phyloP scores from a whole-genome alignment of 2,113 vertebrate species.

The Chlamydotis undulata region DNA sequence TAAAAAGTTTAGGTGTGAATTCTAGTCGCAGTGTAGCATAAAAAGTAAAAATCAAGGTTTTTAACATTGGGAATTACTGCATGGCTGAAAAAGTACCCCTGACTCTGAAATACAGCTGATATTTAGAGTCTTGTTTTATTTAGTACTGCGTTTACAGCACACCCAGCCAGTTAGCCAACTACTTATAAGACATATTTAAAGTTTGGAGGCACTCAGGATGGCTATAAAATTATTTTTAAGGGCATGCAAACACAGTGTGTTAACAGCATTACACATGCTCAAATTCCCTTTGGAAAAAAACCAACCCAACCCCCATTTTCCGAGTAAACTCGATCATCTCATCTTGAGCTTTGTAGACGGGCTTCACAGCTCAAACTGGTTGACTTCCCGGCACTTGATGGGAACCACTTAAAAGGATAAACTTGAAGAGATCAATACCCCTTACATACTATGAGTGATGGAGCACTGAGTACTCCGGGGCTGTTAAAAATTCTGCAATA shows the following conservation, averaged over 20 bases:
- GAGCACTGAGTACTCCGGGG: constrained; percentile 17
- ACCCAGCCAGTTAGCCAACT: constrained; percentile 72
- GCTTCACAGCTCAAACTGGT: constrained; percentile 44
- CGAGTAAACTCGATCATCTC: constrained; percentile 27
- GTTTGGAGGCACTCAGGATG: constrained; percentile 60
- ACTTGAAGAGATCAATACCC: constrained; percentile 69
- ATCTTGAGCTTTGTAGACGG: constrained; percentile 58
- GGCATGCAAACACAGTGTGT: constrained; percentile 47
- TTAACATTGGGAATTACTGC: constrained; percentile 55
- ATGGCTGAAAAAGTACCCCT: constrained; percentile 45
- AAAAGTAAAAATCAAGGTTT: constrained; percentile 43
- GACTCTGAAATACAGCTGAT: constrained; percentile 63
- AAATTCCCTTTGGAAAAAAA: constrained; percentile 56
- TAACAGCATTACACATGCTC: constrained; percentile 55
- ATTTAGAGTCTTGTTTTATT: constrained; percentile 73
- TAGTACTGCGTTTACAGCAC: constrained; percentile 69
- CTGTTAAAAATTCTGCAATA: constrained; percentile 28
- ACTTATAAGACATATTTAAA: constrained; percentile 76
- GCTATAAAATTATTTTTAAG: constrained; percentile 74
- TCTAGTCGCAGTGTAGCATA: constrained; percentile 41
- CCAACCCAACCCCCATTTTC: constrained; percentile 20
- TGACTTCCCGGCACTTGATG: constrained; percentile 62
- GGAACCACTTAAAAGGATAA: constrained; percentile 69
- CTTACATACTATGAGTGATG: constrained; percentile 52
- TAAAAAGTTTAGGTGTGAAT: constrained; percentile 52